Percentiles rank a stretch among this genome's conserved stretches.
Conservation (phyloP, 2,113 vertebrate species). For the Serinus canaria region DNA sequence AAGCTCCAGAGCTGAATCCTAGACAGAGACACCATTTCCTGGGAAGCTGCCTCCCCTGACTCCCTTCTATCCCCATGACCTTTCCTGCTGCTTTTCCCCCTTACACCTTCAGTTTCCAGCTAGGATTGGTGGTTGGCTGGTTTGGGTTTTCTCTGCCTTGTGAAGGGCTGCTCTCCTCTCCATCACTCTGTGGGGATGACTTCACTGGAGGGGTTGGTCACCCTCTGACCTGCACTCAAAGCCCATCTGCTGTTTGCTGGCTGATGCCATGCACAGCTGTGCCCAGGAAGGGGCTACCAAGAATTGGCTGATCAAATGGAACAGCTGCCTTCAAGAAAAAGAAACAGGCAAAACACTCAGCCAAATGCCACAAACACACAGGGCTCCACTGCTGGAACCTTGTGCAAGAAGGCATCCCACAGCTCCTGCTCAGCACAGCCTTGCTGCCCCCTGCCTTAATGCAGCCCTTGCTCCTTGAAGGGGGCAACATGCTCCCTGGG, state of each 20-base stretch:
- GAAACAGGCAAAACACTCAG: not conserved
- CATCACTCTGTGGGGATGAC: not conserved
- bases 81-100: not conserved
- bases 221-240: not conserved
- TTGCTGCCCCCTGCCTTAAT: not conserved
- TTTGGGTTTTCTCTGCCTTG: not conserved
- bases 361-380: not conserved
- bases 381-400: not conserved
- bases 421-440: not conserved
- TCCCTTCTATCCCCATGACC: not conserved
- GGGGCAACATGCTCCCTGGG: rapidly evolving
- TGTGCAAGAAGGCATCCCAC: not conserved
- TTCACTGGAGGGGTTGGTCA: not conserved
- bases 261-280: not conserved
- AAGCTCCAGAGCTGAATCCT: not conserved
- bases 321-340: not conserved
- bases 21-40: not conserved
- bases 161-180: not conserved
- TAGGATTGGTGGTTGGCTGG: not conserved
- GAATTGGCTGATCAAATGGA: not conserved
- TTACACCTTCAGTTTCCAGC: not conserved
- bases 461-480: rapidly evolving
- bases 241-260: not conserved
- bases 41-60: not conserved
- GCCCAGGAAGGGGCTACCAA: not conserved